Evolutionary conservation across 2,888 invertebrate species (phyloP).

Genomic region (Halictus ligatus): DNA sequence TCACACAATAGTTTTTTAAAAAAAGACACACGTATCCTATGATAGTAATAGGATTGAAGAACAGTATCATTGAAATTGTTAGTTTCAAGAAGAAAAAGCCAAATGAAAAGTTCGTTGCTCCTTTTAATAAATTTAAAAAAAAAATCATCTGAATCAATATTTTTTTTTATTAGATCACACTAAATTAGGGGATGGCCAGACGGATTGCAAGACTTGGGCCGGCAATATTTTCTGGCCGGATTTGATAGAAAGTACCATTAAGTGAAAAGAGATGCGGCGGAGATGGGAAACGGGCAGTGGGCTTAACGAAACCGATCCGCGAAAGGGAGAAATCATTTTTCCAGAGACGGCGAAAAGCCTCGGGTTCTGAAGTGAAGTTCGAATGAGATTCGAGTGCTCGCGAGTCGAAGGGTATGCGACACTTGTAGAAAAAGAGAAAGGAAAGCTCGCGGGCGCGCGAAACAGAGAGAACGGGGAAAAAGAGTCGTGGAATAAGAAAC

Average conservation of each 20-base stretch:
- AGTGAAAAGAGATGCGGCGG: background rate
- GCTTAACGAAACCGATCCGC: background rate
- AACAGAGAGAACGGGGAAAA: constrained; percentile 24
- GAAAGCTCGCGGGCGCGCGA: background rate
- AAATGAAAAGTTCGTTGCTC: no score
- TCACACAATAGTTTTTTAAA: no score
- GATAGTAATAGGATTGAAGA: no score
- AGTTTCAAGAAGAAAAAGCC: no score
- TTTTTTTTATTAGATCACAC: background rate
- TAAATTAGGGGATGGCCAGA: background rate
- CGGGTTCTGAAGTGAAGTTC: constrained; percentile 28
- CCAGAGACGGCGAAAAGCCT: background rate
- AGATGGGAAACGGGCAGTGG: background rate
- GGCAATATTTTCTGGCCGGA: background rate
- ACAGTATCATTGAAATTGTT: no score
- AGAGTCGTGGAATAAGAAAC: constrained; percentile 56
- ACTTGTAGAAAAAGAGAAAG: constrained; percentile 24
- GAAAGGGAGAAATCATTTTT: constrained; percentile 19
- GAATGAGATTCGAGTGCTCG: constrained; percentile 59
- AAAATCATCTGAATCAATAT: no score
- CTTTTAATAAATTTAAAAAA: no score
- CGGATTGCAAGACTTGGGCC: background rate
- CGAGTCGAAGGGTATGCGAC: constrained; percentile 50
- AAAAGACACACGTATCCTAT: no score
- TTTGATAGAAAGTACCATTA: constrained; percentile 10